Evolutionary conservation across 1,140 invertebrate species (phyloP), one percentile per base, ranked within the genome.

Genomic region (Conus ventricosus): DNA sequence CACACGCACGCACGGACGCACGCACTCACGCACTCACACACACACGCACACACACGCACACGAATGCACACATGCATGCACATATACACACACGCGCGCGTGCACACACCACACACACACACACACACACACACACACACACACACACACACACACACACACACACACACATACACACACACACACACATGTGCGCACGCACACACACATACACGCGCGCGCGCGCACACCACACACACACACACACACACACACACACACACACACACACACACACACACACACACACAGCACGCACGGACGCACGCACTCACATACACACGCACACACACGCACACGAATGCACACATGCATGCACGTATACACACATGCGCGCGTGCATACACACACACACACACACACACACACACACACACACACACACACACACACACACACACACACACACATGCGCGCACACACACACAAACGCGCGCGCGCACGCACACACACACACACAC

Each of bases 211-310:
- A n/a, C n/a, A n/a, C n/a, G n/a, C n/a, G n/a, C n/a, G n/a, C n/a
- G n/a, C n/a, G 1, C 80, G 55, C 54, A 1, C 60, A 4, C 60
- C 60, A 13, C 11, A 13, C 11, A 63, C 60, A 63, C 60, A 63
- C 60, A 63, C 60, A 63, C 60, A 63, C 60, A 63, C 60, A 63
- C 39, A 82, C 25, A 82, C 80, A 82, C 80, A 27, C 17, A 55
- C 39, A 55, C 80, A 82, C 80, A 53, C n/a, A 27, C 25, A 20
- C 39, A 39, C n/a, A 20, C 80, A 82, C 80, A 55, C n/a, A 51
- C n/a, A 27, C 39, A 17, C 80, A 82, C 54, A 8, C 11, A 8
- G 51, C 60, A 63, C 60, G 4, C 60, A 63, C 60, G n/a, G n/a
- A 63, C 60, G 4, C 60, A 63, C 60, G 4, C 60, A 63, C 60